Percentiles rank a stretch among this genome's conserved stretches.
These are phyloP conservation scores for Ptychoptera albimana DNA, from an alignment of 2,888 invertebrate species.

Conservation along the genomic window DNA sequence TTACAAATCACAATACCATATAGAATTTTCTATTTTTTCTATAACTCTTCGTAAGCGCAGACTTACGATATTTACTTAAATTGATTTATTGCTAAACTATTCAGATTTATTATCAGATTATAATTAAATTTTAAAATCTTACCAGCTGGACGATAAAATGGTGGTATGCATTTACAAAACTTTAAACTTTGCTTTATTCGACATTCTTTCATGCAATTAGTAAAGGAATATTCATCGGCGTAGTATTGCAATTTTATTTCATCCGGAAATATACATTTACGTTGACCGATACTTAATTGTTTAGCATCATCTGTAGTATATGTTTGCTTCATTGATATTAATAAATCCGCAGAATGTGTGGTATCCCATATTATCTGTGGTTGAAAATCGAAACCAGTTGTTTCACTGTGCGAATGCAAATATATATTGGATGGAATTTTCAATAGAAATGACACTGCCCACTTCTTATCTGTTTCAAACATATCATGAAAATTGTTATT, in stretches of 20 bases:
- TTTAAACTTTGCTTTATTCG: conserved; percentile 46
- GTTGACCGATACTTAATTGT: conserved; percentile 42
- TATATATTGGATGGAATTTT: conserved; percentile 20
- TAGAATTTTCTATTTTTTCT: no score
- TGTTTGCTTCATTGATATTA: conserved; percentile 54
- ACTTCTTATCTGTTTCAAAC: conserved; percentile 31
- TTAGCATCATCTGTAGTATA: conserved; percentile 60
- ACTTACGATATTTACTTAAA: no score
- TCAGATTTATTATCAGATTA: no score
- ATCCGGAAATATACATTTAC: conserved; percentile 55
- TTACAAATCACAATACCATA: no score
- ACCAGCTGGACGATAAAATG: conserved; percentile 49
- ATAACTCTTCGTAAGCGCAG: no score
- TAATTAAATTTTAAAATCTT: no score
- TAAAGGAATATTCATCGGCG: conserved; percentile 48
- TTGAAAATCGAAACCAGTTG: conserved; percentile 48
- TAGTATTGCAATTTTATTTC: conserved; percentile 42
- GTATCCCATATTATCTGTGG: conserved; percentile 55
- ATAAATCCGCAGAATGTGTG: conserved; percentile 22
- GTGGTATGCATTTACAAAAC: conserved; percentile 53
- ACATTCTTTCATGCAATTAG: conserved; percentile 58
- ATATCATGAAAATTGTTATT: conserved; percentile 22
- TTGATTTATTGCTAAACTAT: no score
- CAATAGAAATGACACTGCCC: conserved; percentile 26
- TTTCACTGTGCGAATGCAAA: conserved; percentile 46